These are phyloP conservation scores for Pavo muticus DNA, from an alignment of 2,113 vertebrate genomes.

Conservation along the genomic window DNA sequence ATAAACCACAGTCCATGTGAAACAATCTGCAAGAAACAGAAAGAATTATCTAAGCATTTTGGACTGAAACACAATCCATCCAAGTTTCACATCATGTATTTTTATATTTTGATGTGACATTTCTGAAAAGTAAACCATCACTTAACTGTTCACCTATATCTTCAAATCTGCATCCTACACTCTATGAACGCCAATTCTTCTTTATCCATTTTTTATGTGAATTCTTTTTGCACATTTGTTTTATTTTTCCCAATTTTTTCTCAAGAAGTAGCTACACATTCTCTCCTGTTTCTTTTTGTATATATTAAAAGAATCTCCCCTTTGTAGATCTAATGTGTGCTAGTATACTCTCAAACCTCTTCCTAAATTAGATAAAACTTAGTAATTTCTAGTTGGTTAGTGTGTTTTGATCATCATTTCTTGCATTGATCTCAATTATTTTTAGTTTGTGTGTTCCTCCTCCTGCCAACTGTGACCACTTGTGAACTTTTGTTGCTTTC, in stretches of 20 bases:
- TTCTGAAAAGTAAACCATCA: not conserved
- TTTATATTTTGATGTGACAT: not conserved
- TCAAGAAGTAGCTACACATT: not conserved
- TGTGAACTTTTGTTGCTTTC: not conserved
- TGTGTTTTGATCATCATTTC: not conserved
- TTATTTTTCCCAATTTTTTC: not conserved
- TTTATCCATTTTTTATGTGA: not conserved
- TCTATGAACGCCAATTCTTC: not conserved
- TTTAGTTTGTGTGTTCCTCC: constrained; percentile 1
- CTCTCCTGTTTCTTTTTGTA: not conserved
- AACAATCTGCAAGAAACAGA: not conserved
- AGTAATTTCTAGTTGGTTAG: not conserved
- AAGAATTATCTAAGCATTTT: not conserved
- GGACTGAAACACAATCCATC: not conserved
- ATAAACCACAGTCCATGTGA: not conserved
- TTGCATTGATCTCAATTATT: not conserved
- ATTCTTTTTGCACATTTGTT: not conserved
- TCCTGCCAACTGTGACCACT: not conserved
- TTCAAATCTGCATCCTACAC: not conserved
- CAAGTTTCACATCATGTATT: not conserved
- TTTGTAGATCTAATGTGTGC: not conserved
- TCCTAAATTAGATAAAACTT: not conserved
- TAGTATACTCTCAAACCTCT: not conserved
- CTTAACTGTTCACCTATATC: not conserved
- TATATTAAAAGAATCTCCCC: not conserved